Percentiles rank a stretch among this genome's conserved stretches.
These are phyloP conservation scores for Labeo rohita DNA, from an alignment of 2,113 vertebrate species.

Conservation along the genomic window DNA sequence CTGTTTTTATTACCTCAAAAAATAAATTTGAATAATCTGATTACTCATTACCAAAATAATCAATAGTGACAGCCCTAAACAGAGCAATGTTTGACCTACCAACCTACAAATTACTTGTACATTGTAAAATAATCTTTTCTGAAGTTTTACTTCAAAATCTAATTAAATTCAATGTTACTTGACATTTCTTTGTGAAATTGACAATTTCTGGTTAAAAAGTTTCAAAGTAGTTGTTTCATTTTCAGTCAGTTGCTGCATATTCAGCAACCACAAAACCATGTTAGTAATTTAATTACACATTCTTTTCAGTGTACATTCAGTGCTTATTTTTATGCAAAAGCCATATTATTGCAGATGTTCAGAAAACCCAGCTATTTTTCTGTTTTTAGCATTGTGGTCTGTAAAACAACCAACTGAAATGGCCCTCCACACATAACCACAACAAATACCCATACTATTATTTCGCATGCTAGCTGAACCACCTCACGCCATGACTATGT, in stretches of 20 bases:
- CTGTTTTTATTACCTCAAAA: no score
- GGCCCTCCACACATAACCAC: not conserved
- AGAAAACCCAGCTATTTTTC: not conserved
- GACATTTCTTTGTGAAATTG: not conserved
- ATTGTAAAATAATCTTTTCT: no score
- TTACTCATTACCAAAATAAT: no score
- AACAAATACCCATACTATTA: not conserved
- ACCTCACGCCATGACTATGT: not conserved
- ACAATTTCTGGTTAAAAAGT: not conserved
- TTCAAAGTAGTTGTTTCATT: not conserved
- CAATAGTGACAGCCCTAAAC: not conserved
- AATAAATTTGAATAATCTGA: no score
- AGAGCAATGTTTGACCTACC: not conserved
- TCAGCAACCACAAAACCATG: not conserved
- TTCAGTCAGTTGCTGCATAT: not conserved
- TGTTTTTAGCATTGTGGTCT: not conserved
- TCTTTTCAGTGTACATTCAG: not conserved
- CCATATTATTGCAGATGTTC: not conserved
- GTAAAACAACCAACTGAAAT: not conserved
- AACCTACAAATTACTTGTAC: no score
- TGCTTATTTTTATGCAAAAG: not conserved
- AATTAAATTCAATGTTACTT: no score
- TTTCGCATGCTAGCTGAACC: not conserved
- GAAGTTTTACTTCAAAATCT: no score
- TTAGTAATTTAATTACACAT: no score